phyloP scores from a whole-genome alignment of 2,797 vertebrate genomes.

The Myotis myotis region DNA sequence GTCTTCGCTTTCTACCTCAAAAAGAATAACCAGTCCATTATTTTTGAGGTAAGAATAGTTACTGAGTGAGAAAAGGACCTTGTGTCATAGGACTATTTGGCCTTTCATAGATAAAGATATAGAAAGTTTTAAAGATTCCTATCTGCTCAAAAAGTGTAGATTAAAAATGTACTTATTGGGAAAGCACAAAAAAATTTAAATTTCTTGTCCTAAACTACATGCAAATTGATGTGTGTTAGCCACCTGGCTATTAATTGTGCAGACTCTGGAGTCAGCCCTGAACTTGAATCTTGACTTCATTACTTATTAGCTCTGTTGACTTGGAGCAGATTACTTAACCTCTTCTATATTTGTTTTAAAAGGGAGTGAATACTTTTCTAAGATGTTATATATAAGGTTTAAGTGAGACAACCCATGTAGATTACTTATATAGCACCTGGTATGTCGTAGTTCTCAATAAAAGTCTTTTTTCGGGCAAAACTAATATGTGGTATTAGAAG shows the following conservation, averaged over 20 bases:
- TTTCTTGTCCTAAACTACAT: neutral
- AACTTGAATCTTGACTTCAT: neutral
- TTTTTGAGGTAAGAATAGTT: slow-evolving; percentile 94
- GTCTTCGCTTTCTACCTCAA: slow-evolving; percentile 99
- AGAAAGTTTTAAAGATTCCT: neutral
- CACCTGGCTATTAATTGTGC: neutral
- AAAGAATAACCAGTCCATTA: slow-evolving; percentile 99
- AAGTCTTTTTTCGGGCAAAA: neutral
- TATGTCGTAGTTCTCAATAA: neutral
- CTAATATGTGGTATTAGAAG: neutral
- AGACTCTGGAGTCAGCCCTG: neutral
- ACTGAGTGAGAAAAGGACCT: neutral
- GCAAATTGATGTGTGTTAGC: neutral
- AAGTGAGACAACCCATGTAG: neutral
- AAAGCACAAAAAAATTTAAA: neutral
- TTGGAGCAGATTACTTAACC: neutral
- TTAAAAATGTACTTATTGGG: neutral
- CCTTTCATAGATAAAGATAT: neutral
- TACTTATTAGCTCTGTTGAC: neutral
- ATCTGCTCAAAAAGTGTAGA: neutral
- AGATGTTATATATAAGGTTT: neutral
- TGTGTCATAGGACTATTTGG: neutral
- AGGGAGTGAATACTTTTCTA: neutral
- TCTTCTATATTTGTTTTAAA: slow-evolving; percentile 23
- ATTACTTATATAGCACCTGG: neutral